Evolutionary conservation across 2,113 vertebrate species (phyloP), one percentile per base, ranked within the genome.

Genomic region (Ceuthmochares aereus): DNA sequence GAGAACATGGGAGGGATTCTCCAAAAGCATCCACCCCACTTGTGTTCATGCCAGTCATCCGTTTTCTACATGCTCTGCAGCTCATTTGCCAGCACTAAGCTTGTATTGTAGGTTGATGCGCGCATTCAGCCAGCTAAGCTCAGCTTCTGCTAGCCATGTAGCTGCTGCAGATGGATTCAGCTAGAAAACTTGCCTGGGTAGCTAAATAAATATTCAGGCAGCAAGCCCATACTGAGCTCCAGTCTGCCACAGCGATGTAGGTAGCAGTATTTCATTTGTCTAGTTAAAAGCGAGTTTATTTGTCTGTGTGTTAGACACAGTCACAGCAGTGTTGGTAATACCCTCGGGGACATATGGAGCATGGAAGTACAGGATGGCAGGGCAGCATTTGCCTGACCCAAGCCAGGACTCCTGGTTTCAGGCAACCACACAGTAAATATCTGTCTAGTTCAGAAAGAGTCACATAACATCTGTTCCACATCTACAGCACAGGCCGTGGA

Each of bases 131-230:
- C 74, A 66, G 87, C 54, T 73, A 45, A 74, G 40, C 60, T 85
- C 40, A 62, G 58, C 37, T 80, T 40, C 75, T 81, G 84, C 62
- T 68, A 70, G 80, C 78, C 37, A 12, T 6, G 43, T 42, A 51
- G 45, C 60, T 91, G 20, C 89, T 82, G 73, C 84, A 82, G 81
- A 77, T 17, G 2, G 3, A 63, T 49, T 67, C 40, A 80, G 49
- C 80, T 82, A 68, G 69, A 93, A 84, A 87, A 59, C 43, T 68
- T 37, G 37, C 73, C 64, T 62, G 59, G 40, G 23, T 73, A 89
- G 52, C 66, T 81, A 74, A 93, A 94, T 87, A 62, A 89, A 75
- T 63, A 91, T 55, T 51, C 77, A 87, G 73, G 87, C 64, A 89
- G 73, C 0, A 1, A 96, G 89, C 76, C 89, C 85, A 90, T 62